These are phyloP conservation scores for Drosophila suzukii DNA, from an alignment of 1,140 invertebrate genomes.

Conservation along the genomic window DNA sequence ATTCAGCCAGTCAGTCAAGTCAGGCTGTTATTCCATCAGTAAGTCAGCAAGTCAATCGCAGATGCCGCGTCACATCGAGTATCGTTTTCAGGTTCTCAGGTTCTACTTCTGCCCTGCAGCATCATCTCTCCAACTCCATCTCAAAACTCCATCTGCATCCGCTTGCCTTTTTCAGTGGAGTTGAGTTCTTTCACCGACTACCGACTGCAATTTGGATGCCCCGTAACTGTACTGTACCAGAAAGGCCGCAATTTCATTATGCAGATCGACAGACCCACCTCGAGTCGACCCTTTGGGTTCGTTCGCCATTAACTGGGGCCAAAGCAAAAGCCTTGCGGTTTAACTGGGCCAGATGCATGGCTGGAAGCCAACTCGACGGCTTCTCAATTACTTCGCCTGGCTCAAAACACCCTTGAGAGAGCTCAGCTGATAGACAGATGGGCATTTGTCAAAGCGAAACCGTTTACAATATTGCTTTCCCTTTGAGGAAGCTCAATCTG, in stretches of 20 bases:
- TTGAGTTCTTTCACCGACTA: slow-evolving; percentile 12
- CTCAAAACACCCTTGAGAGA: neutral
- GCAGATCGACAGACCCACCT: slow-evolving; percentile 58
- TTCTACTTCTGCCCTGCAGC: slow-evolving; percentile 69
- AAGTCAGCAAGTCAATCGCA: slow-evolving; percentile 55
- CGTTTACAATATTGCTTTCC: slow-evolving; percentile 1
- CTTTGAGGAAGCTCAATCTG: slow-evolving; percentile 8
- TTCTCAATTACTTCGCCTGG: slow-evolving; percentile 13
- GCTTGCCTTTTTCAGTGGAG: slow-evolving; percentile 25
- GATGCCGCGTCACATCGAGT: slow-evolving; percentile 33
- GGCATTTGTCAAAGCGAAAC: slow-evolving; percentile 3
- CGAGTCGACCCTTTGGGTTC: slow-evolving; percentile 27
- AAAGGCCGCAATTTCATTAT: slow-evolving; percentile 70
- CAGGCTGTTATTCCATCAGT: slow-evolving; percentile 28
- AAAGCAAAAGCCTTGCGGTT: slow-evolving; percentile 8
- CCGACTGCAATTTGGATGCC: slow-evolving; percentile 38
- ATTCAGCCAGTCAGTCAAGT: slow-evolving; percentile 19
- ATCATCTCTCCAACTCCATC: neutral
- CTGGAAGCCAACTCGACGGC: slow-evolving; percentile 10
- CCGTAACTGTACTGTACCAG: slow-evolving; percentile 71
- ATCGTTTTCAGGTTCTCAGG: slow-evolving; percentile 53
- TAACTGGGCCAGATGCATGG: slow-evolving; percentile 20
- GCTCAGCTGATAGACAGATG: slow-evolving; percentile 1
- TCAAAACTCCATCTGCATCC: slow-evolving; percentile 17
- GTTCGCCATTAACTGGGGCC: neutral